Evolutionary conservation across 2,113 vertebrate species (phyloP), one percentile per base, ranked within the genome.

Genomic region (Daboia siamensis): DNA sequence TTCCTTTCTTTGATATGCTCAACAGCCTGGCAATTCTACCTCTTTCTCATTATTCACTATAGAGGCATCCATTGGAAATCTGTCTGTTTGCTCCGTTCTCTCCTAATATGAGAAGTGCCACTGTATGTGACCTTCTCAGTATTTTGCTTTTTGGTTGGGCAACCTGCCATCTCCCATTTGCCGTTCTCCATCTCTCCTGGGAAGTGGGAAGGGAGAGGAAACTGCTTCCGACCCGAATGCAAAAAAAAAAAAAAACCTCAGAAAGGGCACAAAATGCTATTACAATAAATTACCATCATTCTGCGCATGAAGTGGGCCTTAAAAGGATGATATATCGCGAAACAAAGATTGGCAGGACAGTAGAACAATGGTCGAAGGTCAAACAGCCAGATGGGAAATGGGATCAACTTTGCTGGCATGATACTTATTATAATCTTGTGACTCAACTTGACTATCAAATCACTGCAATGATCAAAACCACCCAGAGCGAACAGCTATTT

Each of bases 231-330:
- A 96, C 96, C 96, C 96, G 97, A 97, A n/a, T 21, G 96, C 94
- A 33, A 95, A 97, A 29, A 4, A 13, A 29, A 4, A 13, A 2
- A 24, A 94, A 97, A 97, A 97, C 95, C 96, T 96, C 95, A 95
- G 94, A 97, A 97, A 97, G 97, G 97, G 97, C 95, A 95, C 93
- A 95, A 94, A 93, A 91, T 88, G 91, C 94, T 69, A 97, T 97
- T 97, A 96, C 94, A 98, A 98, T 98, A 97, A 97, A 98, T 97
- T 97, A 97, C 96, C 97, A 97, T 97, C 97, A 96, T 95, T 97
- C 95, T 95, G 95, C 95, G 94, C 88, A 90, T 94, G 96, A 96
- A 96, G 93, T 91, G 57, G 95, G 90, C 96, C 97, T 97, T 97
- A 94, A 96, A 96, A 95, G 97, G 96, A 97, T 96, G 95, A 97